Evolutionary conservation across 2,888 invertebrate species (phyloP), one percentile per base, ranked within the genome.

Genomic region (Stenotaenia linearis): DNA sequence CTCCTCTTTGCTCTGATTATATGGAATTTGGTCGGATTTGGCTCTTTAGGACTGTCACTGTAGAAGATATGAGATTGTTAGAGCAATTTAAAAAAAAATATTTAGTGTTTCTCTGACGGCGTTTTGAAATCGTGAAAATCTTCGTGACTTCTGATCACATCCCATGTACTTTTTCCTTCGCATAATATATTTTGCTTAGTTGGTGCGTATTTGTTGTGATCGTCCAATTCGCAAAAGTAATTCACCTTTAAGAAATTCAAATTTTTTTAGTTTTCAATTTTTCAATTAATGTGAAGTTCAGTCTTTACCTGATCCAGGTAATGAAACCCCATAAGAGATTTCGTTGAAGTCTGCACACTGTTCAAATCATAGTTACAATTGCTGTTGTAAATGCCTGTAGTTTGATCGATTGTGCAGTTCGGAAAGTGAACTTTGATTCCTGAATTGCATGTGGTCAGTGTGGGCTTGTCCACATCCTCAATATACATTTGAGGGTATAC

Each of bases 221-320:
- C 45, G 12, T 5, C 12, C 6, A 7, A 5, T 7, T 45, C 45
- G 12, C 45, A 45, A 45, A 80, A 80, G 7, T 35, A 32, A 23
- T 21, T 28, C 1, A 75, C 79, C 80, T 80, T 18, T 45, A n/a
- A n/a, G n/a, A 45, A n/a, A n/a, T 37, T 37, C n/a, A n/a, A n/a
- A 37, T 37, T 37, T 37, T 37, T 12, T 37, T 15, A 56, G 18
- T 18, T 6, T 18, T 21, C n/a, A 37, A 37, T 56, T 56, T 56
- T 2, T 56, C 7, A 56, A 56, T 56, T 56, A 9, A 1, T 56
- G n/a, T n/a, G n/a, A n/a, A n/a, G n/a, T n/a, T n/a, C n/a, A n/a
- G n/a, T n/a, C n/a, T n/a, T n/a, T n/a, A 61, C 61, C 12, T 61
- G 23, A 12, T 61, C 61, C 61, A 61, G 25, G 61, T 25, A 61